phyloP scores from a whole-genome alignment of 2,113 vertebrate genomes.

The sheep (Ovis aries) region DNA sequence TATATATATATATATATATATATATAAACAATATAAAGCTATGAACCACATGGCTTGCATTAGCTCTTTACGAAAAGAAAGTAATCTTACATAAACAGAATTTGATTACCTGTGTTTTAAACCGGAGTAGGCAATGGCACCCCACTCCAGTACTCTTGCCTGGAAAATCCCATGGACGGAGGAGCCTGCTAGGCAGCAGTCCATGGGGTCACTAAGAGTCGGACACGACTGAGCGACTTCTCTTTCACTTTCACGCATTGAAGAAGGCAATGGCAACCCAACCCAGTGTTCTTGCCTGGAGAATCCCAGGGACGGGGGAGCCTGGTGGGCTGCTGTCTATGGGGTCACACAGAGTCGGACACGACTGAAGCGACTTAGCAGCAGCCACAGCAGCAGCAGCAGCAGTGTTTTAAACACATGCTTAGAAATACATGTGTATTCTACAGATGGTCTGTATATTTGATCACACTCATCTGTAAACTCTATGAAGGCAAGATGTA shows the following conservation, averaged over 20 bases:
- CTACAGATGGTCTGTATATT: background rate
- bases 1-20: rapidly evolving
- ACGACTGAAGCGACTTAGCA: no score
- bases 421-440: background rate
- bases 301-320: no score
- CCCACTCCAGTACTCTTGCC: no score
- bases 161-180: no score
- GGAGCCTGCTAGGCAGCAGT: no score
- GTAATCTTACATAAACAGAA: background rate
- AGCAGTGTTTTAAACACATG: background rate
- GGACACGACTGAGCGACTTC: no score
- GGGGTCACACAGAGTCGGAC: rapidly evolving
- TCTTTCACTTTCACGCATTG: no score
- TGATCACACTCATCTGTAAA: background rate
- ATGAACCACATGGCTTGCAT: background rate
- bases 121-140: rapidly evolving
- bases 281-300: no score
- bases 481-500: background rate
- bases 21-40: background rate
- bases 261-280: no score
- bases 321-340: no score
- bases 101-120: conserved; percentile 19
- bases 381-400: no score
- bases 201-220: no score
- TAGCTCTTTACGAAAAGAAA: conserved; percentile 9